Evolutionary conservation across 2,888 invertebrate genomes (phyloP).

Genomic region (Brassicogethes aeneus): DNA sequence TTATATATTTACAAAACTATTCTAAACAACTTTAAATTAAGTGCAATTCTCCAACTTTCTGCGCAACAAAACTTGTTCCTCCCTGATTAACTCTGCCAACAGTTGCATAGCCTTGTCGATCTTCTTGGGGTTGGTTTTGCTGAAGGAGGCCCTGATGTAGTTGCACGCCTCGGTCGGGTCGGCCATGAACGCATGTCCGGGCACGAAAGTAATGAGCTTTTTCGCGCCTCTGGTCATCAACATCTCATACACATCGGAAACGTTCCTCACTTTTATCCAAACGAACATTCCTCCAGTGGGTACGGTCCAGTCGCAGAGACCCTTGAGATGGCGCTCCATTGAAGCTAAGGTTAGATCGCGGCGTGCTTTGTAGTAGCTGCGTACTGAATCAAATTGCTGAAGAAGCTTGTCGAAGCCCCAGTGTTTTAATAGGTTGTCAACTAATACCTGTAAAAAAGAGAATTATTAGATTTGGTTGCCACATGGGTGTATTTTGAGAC

Average conservation of each 20-base stretch:
- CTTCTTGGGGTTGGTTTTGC: conserved; percentile 54
- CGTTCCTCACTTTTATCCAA: conserved; percentile 61
- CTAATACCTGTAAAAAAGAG: conserved; percentile 43
- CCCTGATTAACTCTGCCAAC: conserved; percentile 51
- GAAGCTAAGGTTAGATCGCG: conserved; percentile 53
- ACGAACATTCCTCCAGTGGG: conserved; percentile 72
- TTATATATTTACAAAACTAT: neutral
- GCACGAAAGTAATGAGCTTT: conserved; percentile 60
- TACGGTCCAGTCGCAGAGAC: conserved; percentile 54
- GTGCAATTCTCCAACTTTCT: conserved; percentile 36
- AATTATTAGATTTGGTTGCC: too few relatives aligned
- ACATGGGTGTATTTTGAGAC: too few relatives aligned
- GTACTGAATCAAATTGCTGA: conserved; percentile 49
- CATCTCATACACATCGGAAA: conserved; percentile 65
- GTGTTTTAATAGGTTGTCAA: conserved; percentile 45
- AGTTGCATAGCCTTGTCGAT: conserved; percentile 54
- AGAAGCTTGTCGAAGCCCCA: conserved; percentile 55
- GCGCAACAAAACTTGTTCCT: conserved; percentile 45
- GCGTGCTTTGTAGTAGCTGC: conserved; percentile 53
- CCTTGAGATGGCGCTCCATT: conserved; percentile 50
- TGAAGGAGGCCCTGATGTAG: conserved; percentile 63
- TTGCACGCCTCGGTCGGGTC: conserved; percentile 54
- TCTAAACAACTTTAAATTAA: conserved; percentile 14
- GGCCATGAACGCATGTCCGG: conserved; percentile 65
- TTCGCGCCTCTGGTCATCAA: conserved; percentile 58